Base-by-base conservation (phyloP, 2,797 vertebrate genomes). In the Eulemur coronatus region DNA sequence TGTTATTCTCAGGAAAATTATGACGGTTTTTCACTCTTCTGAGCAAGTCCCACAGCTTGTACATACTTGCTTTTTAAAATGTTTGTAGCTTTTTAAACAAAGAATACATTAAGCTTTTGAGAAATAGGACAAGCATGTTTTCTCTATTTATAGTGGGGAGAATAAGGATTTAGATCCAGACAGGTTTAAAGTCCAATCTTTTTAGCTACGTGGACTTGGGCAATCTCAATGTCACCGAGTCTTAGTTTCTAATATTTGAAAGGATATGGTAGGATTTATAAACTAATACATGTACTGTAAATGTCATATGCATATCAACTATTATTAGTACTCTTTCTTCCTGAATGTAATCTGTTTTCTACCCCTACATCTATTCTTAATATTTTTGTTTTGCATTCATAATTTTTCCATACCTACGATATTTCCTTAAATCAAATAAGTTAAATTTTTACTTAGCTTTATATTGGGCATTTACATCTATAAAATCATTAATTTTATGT, bases 351-450 rank as follows among this genome's bases (percentile, higher is more conserved):
- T 52, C 33, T 90, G 8, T 69, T 95, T 95, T 88, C 18, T 22
- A 70, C 28, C 11, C 18, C 2, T 57, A 48, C 1, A 26, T 41
- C 2, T 67, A 84, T 20, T 11, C 8, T 28, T 63, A 33, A 38
- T 87, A 26, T 79, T 84, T 86, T 84, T 91, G 18, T 33, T 52
- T 35, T 43, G 7, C 24, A 14, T n/a, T 95, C 65, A 59, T 22
- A 87, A 30, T 15, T 72, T 92, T 81, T 48, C 41, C 8, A 22
- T n/a, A 52, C 7, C 3, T 85, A 17, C 2, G 72, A 48, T 80
- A 90, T 26, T 87, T 90, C 5, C 41, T 96, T 84, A 82, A 96
- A 72, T 91, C 12, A 67, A 81, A 79, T 70, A 91, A 65, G 59
- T 41, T 73, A 1, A 52, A 3, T 26, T 65, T 84, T 70, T 59